Evolutionary conservation across 2,888 invertebrate species (phyloP), one percentile per base, ranked within the genome.

Genomic region (Tortricodes alternella): DNA sequence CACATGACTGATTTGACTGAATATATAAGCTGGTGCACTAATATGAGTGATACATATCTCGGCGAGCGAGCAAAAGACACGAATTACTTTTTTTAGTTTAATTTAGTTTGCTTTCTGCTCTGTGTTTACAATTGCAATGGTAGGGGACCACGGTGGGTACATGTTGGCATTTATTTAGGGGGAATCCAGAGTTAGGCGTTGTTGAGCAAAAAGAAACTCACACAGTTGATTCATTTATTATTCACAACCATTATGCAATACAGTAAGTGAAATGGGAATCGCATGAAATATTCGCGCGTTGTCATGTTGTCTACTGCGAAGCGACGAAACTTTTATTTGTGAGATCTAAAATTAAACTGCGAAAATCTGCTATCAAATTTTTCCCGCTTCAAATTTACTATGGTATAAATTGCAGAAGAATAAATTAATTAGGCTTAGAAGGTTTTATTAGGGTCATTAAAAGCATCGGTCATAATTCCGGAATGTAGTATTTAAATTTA

Each of bases 121-220:
- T 56, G 35, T 55, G 55, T 55, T 59, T 59, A 39, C 46, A 41
- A 43, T 59, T 41, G 58, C 46, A 41, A 43, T 59, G 46, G 58
- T 60, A 58, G 55, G 62, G 59, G 61, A 57, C 29, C 23, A 11
- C 16, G 58, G 32, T 38, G 58, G 50, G 39, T 62, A 50, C 57
- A 58, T 50, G 58, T 43, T 44, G 53, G 46, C 58, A 59, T 66
- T 60, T 67, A 64, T 65, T 65, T 61, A 55, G 60, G 62, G 60
- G 63, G 65, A 64, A 67, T 65, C 63, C 65, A 63, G 64, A 29
- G 46, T 27, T 38, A 29, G 27, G 34, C 35, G 16, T 11, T 29
- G 37, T 27, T 19, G 21, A 15, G 23, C 23, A 41, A 29, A 11
- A 41, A 15, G 23, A 41, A 51, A 49, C 32, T 16, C 5, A 46